Evolutionary conservation across 2,113 vertebrate species (phyloP), one percentile per base, ranked within the genome.

Genomic region (Gopherus flavomarginatus): DNA sequence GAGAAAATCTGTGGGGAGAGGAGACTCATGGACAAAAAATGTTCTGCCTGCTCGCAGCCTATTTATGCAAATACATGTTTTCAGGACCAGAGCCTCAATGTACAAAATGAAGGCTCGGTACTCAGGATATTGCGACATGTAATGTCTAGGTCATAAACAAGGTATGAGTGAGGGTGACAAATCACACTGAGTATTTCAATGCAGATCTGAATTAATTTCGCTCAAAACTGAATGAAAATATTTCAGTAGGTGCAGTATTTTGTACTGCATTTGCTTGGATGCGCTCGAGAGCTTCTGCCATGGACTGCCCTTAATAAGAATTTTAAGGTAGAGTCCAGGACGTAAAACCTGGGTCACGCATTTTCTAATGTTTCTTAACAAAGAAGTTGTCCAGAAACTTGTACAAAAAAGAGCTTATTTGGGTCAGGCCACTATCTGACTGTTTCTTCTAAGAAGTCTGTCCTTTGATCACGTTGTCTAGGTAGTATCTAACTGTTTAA

Each of bases 141-240:
- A 97, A 92, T 83, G 92, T 85, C 90, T 94, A 8, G 85, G 83
- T 3, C 92, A 95, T 31, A 95, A 97, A 96, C 95, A 96, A 95
- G 94, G 95, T 90, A 94, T 16, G 93, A 96, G 93, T 85, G 21
- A 93, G 69, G 59, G 50, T 0, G 2, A 93, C 96, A 95, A 96
- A 80, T 97, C 96, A 97, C 86, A 93, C 90, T 69, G 80, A 50
- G 54, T 89, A 27, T 85, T 59, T 82, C 89, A 90, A 93, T 52
- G 85, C 24, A 80, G 85, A 56, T 86, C 93, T 95, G 54, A 59
- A 95, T 86, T 75, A 91, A 62, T 80, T 77, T 94, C 81, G 22
- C 29, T 92, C 53, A 79, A 69, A 85, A 79, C 26, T 3, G 22
- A 91, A 94, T 38, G 26, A 93, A 38, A 92, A 22, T 29, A 83